These are phyloP conservation scores for Circaetus gallicus DNA, from an alignment of 2,113 vertebrate species.

Conservation along the genomic window DNA sequence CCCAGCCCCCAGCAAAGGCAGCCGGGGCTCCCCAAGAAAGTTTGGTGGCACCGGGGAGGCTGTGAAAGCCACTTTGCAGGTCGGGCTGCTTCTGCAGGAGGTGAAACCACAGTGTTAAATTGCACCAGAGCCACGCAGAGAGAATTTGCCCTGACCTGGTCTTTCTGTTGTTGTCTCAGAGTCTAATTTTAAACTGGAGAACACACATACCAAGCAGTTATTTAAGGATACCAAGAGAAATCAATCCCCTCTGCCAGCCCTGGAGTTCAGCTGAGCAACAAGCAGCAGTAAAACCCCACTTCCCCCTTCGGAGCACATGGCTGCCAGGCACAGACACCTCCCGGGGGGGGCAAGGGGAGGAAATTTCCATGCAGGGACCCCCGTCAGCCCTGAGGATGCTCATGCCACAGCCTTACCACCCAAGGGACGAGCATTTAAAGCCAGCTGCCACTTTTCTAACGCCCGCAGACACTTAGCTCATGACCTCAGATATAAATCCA, in stretches of 20 bases:
- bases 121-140: not conserved
- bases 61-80: not conserved
- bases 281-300: not conserved
- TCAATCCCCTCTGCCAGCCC: not conserved
- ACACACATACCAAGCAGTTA: not conserved
- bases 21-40: not conserved
- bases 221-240: not conserved
- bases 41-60: not conserved
- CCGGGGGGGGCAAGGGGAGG: not conserved
- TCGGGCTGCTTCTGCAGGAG: not conserved
- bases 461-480: not conserved
- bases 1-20: not conserved
- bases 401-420: too few species aligned
- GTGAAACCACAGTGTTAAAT: not conserved
- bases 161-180: not conserved
- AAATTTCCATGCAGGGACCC: not conserved
- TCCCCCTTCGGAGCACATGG: not conserved
- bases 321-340: not conserved
- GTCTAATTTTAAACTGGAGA: conserved; percentile 42
- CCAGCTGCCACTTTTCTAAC: not conserved
- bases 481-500: accelerated
- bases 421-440: not conserved
- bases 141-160: not conserved
- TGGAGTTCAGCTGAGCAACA: not conserved
- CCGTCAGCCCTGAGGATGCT: not conserved